Evolutionary conservation across 2,888 invertebrate genomes (phyloP).

Genomic region (Apamea monoglypha): DNA sequence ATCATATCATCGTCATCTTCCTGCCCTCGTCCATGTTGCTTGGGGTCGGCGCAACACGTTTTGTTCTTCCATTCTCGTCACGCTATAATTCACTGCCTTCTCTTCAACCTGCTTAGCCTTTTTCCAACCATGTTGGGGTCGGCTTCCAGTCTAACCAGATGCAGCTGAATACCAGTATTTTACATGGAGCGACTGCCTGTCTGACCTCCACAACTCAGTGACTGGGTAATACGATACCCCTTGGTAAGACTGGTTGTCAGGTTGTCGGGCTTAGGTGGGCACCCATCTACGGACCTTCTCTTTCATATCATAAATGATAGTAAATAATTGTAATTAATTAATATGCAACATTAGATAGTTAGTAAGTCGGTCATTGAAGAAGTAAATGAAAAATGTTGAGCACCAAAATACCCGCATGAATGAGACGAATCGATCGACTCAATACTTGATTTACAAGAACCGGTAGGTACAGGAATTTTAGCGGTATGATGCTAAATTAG

Average conservation of each 20-base stretch:
- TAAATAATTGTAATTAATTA: neutral
- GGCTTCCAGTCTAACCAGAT: neutral
- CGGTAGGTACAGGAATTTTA: slow-evolving; percentile 44
- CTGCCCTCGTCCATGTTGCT: neutral
- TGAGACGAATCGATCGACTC: slow-evolving; percentile 52
- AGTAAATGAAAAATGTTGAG: neutral
- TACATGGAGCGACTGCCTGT: neutral
- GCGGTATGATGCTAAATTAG: slow-evolving; percentile 29
- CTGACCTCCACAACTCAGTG: neutral
- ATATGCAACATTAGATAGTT: neutral
- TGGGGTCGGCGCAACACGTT: neutral
- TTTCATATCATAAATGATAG: neutral
- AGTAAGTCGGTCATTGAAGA: neutral
- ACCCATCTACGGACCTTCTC: neutral
- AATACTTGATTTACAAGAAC: slow-evolving; percentile 48
- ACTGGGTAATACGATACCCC: neutral
- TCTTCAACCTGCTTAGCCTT: neutral
- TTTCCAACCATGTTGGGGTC: neutral
- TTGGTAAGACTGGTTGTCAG: neutral
- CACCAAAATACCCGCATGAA: slow-evolving; percentile 48
- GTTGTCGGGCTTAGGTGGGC: neutral
- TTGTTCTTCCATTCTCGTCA: no score
- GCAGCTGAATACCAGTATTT: neutral
- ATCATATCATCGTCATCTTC: neutral
- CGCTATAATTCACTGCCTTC: neutral